These are phyloP conservation scores for Orestias chungarensis DNA, from an alignment of 2,797 vertebrate species.

Conservation along the genomic window DNA sequence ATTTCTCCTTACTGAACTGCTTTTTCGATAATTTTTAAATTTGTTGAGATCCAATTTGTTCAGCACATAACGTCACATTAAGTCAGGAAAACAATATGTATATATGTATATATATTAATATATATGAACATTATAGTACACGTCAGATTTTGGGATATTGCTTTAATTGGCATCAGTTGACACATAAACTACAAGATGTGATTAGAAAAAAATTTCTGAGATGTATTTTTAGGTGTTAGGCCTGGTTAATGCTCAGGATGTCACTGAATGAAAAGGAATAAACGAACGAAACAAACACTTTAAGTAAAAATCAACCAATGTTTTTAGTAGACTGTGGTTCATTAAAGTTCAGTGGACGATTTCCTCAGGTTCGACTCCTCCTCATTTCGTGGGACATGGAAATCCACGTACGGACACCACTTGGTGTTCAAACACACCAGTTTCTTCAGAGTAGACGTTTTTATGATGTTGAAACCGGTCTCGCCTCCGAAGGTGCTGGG, in stretches of 20 bases:
- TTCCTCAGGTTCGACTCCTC: constrained; percentile 38
- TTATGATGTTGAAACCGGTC: constrained; percentile 87
- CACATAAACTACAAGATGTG: background rate
- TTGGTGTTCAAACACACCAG: constrained; percentile 91
- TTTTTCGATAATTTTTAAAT: too few species aligned
- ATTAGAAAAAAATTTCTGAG: constrained; percentile 5
- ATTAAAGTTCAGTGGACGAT: constrained; percentile 77
- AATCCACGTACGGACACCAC: constrained; percentile 88
- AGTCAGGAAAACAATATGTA: too few species aligned
- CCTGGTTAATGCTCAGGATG: background rate
- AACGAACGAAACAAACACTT: background rate
- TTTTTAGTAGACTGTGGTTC: background rate
- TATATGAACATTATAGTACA: background rate
- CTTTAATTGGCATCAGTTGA: background rate
- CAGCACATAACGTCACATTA: too few species aligned
- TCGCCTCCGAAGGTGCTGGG: constrained; percentile 93
- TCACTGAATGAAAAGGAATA: background rate
- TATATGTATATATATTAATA: too few species aligned
- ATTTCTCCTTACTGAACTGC: too few species aligned
- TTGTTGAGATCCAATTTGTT: too few species aligned
- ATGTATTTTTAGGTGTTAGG: constrained; percentile 13
- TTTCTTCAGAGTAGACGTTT: constrained; percentile 85
- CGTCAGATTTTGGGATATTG: background rate
- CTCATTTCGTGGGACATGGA: constrained; percentile 73
- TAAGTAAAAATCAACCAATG: background rate